Percentiles rank a stretch among this genome's conserved stretches.
These are phyloP conservation scores for Bovichtus variegatus DNA, from an alignment of 2,797 vertebrate species.

Conservation along the genomic window DNA sequence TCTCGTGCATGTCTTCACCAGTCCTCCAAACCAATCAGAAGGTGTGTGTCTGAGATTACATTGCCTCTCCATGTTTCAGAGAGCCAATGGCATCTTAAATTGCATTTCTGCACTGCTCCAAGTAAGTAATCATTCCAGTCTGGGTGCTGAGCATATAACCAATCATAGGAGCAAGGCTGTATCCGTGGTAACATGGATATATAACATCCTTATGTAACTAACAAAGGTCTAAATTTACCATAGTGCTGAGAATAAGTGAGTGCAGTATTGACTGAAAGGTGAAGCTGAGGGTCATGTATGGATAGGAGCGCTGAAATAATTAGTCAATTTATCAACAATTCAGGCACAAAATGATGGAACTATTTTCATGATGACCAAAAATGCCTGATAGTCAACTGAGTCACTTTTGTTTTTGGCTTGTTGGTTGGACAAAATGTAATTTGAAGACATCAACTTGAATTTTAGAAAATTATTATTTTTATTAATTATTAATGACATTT, in stretches of 20 bases:
- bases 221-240: conserved; percentile 69
- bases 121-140: conserved; percentile 37
- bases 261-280: conserved; percentile 57
- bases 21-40: conserved; percentile 8
- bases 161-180: conserved; percentile 60
- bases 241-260: conserved; percentile 47
- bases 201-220: conserved; percentile 71
- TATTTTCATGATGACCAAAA: neutral
- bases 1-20: neutral
- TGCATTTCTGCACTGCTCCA: conserved; percentile 23
- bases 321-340: neutral
- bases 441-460: neutral
- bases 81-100: conserved; percentile 22
- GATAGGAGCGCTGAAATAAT: neutral
- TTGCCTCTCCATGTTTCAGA: conserved; percentile 7
- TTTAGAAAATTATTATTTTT: neutral
- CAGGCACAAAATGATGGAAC: neutral
- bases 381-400: neutral
- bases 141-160: conserved; percentile 46
- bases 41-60: neutral
- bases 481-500: too few species aligned
- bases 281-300: conserved; percentile 45
- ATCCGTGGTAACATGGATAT: conserved; percentile 69
- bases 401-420: neutral
- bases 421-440: neutral